phyloP scores from a whole-genome alignment of 92 coral and sea anemone species.

The Heteractis magnifica region DNA sequence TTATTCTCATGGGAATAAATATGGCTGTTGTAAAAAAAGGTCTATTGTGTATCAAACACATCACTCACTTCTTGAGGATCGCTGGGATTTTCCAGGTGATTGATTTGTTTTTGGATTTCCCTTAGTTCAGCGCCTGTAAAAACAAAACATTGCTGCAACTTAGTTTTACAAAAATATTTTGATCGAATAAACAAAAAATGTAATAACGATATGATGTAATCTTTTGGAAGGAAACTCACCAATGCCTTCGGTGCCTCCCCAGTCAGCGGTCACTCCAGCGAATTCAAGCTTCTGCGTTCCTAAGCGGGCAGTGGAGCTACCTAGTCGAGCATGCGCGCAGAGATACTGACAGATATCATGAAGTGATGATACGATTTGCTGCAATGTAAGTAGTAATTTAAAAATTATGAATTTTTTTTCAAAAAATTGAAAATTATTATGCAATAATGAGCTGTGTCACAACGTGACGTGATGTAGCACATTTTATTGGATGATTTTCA shows the following conservation, averaged over 20 bases:
- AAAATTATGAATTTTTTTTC: background rate
- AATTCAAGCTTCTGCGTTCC: constrained; percentile 99
- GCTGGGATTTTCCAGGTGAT: constrained; percentile 78
- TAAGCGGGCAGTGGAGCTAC: constrained; percentile 96
- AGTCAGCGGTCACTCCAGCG: constrained; percentile 99
- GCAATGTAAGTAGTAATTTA: background rate
- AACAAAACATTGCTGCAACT: background rate
- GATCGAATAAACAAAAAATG: background rate
- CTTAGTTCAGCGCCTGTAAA: constrained; percentile 84
- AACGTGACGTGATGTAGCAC: too few relatives aligned
- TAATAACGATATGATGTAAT: background rate
- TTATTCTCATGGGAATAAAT: too few relatives aligned
- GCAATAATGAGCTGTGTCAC: too few relatives aligned
- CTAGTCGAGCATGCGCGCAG: constrained; percentile 99
- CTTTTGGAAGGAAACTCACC: constrained; percentile 51
- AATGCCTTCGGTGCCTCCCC: constrained; percentile 99
- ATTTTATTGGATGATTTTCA: background rate
- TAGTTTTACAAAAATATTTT: background rate
- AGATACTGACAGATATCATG: constrained; percentile 98
- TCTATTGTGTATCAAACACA: too few relatives aligned
- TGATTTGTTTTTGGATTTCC: constrained; percentile 88
- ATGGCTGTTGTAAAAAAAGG: too few relatives aligned
- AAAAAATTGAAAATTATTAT: too few relatives aligned
- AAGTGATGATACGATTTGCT: constrained; percentile 87
- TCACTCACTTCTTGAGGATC: constrained; percentile 79